phyloP scores from a whole-genome alignment of 2,113 vertebrate species.

The Urocitellus parryii region DNA sequence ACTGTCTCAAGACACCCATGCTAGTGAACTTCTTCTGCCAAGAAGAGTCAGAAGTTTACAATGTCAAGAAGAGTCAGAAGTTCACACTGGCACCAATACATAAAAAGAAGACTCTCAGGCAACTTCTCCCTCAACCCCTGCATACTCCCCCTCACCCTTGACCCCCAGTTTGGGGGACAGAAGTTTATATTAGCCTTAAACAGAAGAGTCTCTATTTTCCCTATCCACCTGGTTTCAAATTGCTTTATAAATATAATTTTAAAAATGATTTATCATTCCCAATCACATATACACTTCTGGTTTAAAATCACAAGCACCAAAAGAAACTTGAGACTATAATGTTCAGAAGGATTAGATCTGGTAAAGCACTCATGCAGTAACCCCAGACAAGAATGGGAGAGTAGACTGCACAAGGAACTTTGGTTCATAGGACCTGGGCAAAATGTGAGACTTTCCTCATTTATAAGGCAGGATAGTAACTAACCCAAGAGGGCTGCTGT shows the following conservation, averaged over 20 bases:
- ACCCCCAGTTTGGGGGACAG: not conserved
- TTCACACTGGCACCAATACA: not conserved
- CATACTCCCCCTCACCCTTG: not conserved
- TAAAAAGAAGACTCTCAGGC: not conserved
- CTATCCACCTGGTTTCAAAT: not conserved
- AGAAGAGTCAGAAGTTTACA: not conserved
- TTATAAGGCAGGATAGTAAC: not conserved
- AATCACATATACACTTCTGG: slow-evolving; percentile 5
- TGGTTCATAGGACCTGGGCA: not conserved
- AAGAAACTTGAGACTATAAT: not conserved
- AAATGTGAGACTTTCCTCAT: slow-evolving; percentile 2
- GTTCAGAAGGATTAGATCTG: not conserved
- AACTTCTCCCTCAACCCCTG: not conserved
- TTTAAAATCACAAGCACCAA: slow-evolving; percentile 56
- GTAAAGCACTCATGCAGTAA: not conserved
- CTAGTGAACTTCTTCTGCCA: slow-evolving; percentile 10
- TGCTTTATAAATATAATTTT: not conserved
- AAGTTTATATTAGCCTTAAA: not conserved
- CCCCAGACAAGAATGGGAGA: not conserved
- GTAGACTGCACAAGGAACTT: not conserved
- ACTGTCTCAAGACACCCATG: not conserved
- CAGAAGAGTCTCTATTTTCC: not conserved
- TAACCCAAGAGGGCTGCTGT: not conserved
- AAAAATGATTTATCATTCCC: not conserved
- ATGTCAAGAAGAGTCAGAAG: not conserved